Base-by-base conservation (phyloP, 2,888 invertebrate species). In the Leucophora obtusa region DNA sequence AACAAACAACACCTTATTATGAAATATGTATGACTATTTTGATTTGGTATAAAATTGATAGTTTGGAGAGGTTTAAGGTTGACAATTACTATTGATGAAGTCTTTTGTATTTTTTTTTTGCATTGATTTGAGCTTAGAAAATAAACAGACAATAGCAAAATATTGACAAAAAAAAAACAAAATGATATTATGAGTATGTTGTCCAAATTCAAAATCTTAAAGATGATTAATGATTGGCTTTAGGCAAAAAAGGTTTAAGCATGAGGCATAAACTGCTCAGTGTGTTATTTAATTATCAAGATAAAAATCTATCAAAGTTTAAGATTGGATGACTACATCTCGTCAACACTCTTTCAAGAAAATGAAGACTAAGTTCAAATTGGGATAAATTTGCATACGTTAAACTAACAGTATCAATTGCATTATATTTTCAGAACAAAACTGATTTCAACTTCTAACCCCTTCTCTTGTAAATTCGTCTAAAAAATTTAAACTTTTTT, bases 21-120 rank as follows among this genome's bases (percentile, higher is more conserved):
- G 43, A 47, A 47, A 47, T n/a, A n/a, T n/a, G n/a, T 47, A 47
- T 47, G 43, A 47, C 43, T n/a, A 47, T 47, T 47, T 47, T n/a
- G 1, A n/a, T 47, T 47, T 47, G 43, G 5, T n/a, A 38, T 28
- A 38, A 38, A 47, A 47, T 47, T 47, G 2, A 38, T 47, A 47
- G 38, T 11, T 38, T 38, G 38, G 11, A 38, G 38, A 38, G 43
- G 43, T 47, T 47, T 47, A 47, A 47, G n/a, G 43, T 47, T 47
- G 43, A 47, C 43, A 47, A 47, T 47, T 47, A 47, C n/a, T 2
- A n/a, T 47, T 47, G n/a, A n/a, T 47, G 43, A 47, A 47, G 7
- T 21, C 21, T 21, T 21, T 21, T 21, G 21, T 21, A 43, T 43
- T 11, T 38, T 11, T 38, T 38, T 38, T 38, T n/a, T n/a, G 43